Evolutionary conservation across 64 coral and sea anemone species (phyloP).

Genomic region (Dendrophyllia cribrosa): DNA sequence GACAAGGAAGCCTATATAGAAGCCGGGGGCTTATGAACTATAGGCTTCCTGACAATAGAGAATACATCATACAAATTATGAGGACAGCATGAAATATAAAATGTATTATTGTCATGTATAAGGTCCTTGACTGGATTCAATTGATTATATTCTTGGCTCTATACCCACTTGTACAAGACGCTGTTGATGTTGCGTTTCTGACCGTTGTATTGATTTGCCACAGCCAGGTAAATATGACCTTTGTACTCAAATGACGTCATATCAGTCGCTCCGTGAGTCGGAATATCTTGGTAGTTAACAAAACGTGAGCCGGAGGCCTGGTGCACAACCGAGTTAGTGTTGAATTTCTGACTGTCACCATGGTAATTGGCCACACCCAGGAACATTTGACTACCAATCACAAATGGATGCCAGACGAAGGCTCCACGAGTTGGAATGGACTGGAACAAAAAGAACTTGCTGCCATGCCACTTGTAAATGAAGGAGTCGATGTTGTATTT

Average conservation of each 20-base stretch:
- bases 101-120: no score
- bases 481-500: background rate
- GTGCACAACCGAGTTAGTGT: background rate
- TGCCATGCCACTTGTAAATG: constrained; percentile 1
- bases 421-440: background rate
- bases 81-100: no score
- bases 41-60: no score
- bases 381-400: background rate
- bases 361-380: background rate
- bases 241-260: background rate
- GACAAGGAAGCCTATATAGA: no score
- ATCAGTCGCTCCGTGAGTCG: background rate
- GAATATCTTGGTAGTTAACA: background rate
- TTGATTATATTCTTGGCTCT: no score
- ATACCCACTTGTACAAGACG: no score
- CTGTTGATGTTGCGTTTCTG: no score
- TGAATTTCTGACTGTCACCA: background rate
- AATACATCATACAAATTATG: no score
- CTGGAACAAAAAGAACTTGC: background rate
- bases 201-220: no score
- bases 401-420: background rate
- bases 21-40: no score
- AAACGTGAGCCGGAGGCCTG: background rate
- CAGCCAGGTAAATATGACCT: no score
- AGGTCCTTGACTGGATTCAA: no score